Conservation (phyloP, 2,888 invertebrate genomes). For the Nezara viridula region DNA sequence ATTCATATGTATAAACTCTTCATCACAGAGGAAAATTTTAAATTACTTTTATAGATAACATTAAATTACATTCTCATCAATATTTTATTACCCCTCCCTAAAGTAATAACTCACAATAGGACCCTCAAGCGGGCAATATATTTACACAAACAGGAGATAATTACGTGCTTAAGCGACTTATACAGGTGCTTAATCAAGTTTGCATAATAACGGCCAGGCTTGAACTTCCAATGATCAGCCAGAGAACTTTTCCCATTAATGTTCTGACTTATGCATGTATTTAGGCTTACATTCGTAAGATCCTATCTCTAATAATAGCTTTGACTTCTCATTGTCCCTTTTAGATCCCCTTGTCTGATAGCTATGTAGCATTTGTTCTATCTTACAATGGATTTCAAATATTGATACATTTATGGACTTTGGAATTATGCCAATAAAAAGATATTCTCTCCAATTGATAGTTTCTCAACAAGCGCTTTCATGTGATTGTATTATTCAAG, state of each 20-base stretch:
- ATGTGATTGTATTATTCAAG: too few species aligned
- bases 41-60: neutral
- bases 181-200: constrained; percentile 47
- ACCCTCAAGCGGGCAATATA: constrained; percentile 2
- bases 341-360: neutral
- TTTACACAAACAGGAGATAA: constrained; percentile 35
- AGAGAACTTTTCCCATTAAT: constrained; percentile 36
- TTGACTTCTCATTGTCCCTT: neutral
- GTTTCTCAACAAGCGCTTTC: too few species aligned
- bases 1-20: neutral
- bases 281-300: constrained; percentile 21
- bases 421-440: neutral
- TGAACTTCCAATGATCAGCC: constrained; percentile 42
- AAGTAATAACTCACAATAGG: neutral
- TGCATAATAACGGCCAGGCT: constrained; percentile 28
- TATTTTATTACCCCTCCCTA: neutral
- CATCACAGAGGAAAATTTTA: neutral
- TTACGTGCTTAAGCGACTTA: constrained; percentile 36
- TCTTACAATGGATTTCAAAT: neutral
- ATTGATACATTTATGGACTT: neutral
- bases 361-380: neutral
- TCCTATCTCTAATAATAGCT: constrained; percentile 37
- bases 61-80: neutral
- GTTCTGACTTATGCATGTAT: constrained; percentile 34
- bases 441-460: too few species aligned